Evolutionary conservation across 2,888 invertebrate species (phyloP).

Genomic region (Heliconius ethilla): DNA sequence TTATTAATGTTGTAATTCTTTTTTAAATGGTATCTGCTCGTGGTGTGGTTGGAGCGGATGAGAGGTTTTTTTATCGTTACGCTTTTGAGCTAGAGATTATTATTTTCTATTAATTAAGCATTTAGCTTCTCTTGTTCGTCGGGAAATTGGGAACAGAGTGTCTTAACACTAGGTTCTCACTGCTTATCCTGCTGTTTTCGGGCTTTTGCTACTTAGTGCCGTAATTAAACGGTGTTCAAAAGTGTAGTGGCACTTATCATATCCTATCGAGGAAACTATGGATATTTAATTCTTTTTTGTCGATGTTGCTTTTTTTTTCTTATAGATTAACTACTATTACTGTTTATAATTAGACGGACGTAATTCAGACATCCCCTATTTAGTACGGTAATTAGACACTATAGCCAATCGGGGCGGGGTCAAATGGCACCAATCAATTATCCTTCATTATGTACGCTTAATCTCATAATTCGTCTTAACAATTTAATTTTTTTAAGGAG

Average conservation of each 20-base stretch:
- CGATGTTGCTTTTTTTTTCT: neutral
- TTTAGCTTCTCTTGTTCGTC: neutral
- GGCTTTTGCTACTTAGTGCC: neutral
- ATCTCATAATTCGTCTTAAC: slow-evolving; percentile 13
- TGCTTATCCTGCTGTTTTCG: no score
- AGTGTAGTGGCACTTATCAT: no score
- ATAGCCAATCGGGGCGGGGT: slow-evolving; percentile 61
- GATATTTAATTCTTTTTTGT: neutral
- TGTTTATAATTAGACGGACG: slow-evolving; percentile 50
- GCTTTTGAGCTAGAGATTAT: neutral
- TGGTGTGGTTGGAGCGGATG: slow-evolving; percentile 8
- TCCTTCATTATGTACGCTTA: slow-evolving; percentile 49
- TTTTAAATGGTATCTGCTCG: neutral
- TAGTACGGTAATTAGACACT: slow-evolving; percentile 61
- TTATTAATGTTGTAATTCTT: slow-evolving; percentile 18
- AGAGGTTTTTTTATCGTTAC: neutral
- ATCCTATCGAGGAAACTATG: no score
- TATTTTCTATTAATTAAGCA: neutral
- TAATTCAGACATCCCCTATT: slow-evolving; percentile 57
- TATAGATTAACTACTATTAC: neutral
- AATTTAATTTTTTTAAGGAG: slow-evolving; percentile 2
- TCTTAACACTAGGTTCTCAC: no score
- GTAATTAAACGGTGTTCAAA: neutral
- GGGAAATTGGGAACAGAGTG: no score
- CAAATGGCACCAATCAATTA: slow-evolving; percentile 64